A percentile compares a stretch with the other conserved stretches of the same genome.
Conservation (phyloP, 2,888 invertebrate species). For the Coelinius sp. region DNA sequence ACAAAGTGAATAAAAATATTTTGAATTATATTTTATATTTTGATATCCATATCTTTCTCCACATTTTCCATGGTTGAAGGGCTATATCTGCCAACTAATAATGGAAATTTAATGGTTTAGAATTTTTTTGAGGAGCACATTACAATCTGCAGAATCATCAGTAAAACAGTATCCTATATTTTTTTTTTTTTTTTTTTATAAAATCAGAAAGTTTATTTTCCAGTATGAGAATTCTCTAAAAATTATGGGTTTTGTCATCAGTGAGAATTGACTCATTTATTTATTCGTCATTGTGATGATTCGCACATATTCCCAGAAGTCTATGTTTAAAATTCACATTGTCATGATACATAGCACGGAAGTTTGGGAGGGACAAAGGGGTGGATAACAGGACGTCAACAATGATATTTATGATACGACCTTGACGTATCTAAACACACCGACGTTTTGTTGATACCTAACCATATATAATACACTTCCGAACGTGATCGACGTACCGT, state of each 20-base stretch:
- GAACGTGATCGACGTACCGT: slow-evolving; percentile 28
- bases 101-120: too few species aligned
- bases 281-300: background rate
- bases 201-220: too few species aligned
- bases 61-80: too few species aligned
- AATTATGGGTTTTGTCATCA: background rate
- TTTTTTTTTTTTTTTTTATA: too few species aligned
- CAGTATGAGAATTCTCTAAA: too few species aligned
- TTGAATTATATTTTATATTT: too few species aligned
- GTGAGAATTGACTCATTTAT: background rate
- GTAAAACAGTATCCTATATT: too few species aligned
- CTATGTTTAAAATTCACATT: background rate
- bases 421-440: slow-evolving; percentile 18
- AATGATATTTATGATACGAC: slow-evolving; percentile 11
- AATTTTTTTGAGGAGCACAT: too few species aligned
- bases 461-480: slow-evolving; percentile 23
- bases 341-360: slow-evolving; percentile 14
- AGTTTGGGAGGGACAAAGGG: background rate
- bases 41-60: too few species aligned
- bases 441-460: slow-evolving; percentile 15
- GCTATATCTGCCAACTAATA: too few species aligned
- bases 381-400: background rate
- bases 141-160: too few species aligned
- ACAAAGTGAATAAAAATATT: too few species aligned
- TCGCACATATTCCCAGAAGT: slow-evolving; percentile 1